These are phyloP conservation scores for Delichon dasypus DNA, from an alignment of 2,797 vertebrate genomes.

Conservation along the genomic window DNA sequence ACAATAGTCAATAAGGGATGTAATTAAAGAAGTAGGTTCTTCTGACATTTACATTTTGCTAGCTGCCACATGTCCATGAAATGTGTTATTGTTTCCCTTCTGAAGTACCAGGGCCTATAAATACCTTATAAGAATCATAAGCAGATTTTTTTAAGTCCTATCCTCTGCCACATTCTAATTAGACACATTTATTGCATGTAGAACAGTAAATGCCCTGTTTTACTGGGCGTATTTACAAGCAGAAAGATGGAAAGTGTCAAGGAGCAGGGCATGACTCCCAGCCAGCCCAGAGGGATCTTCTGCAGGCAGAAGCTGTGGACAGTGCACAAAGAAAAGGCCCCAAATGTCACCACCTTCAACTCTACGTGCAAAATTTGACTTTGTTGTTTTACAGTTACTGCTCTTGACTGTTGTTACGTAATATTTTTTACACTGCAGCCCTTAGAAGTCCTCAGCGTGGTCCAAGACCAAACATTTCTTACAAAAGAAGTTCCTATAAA, in stretches of 20 bases:
- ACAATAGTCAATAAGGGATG: neutral
- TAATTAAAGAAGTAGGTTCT: constrained; percentile 25
- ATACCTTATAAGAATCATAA: neutral
- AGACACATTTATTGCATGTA: constrained; percentile 9
- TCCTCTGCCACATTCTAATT: neutral
- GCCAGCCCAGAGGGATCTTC: neutral
- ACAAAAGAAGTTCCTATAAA: neutral
- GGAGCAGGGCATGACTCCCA: neutral
- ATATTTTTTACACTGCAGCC: neutral
- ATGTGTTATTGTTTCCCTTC: constrained; percentile 22
- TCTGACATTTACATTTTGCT: constrained; percentile 43
- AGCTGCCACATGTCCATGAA: neutral
- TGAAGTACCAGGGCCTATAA: neutral
- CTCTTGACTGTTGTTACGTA: neutral
- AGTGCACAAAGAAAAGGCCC: neutral
- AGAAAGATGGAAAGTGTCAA: neutral
- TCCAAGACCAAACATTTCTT: neutral
- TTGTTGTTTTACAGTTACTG: neutral
- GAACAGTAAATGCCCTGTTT: constrained; percentile 5
- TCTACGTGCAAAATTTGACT: fast-evolving
- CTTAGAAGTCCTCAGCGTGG: neutral
- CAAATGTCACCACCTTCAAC: neutral
- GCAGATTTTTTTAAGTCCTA: neutral
- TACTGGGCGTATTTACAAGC: neutral
- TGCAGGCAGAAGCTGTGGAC: neutral